Conservation (phyloP, 2,888 invertebrate genomes). For the Drosophila leonis region DNA sequence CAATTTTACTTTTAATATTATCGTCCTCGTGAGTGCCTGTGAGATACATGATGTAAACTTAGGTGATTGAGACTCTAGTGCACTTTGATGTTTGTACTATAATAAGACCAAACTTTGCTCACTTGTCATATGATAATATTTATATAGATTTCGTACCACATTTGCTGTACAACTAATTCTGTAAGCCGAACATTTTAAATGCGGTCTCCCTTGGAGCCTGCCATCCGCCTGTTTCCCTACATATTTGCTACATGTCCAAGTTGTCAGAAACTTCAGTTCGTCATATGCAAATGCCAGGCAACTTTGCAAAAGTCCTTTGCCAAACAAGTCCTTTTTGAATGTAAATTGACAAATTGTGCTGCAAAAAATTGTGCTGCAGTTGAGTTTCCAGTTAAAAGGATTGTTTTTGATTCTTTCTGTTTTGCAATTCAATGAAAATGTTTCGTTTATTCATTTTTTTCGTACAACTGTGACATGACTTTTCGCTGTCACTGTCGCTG, state of each 20-base stretch:
- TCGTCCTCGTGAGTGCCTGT: background rate
- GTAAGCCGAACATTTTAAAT: background rate
- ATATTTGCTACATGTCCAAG: conserved; percentile 23
- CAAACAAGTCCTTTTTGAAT: conserved; percentile 31
- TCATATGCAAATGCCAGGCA: conserved; percentile 60
- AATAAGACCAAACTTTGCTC: no score
- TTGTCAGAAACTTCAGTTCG: conserved; percentile 7
- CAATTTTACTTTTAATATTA: background rate
- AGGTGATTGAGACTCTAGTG: background rate
- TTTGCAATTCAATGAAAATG: conserved; percentile 21
- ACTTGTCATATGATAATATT: no score
- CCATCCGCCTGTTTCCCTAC: background rate
- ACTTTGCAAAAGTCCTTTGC: conserved; percentile 39
- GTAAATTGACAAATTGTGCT: conserved; percentile 46
- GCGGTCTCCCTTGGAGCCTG: no score
- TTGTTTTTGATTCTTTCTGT: conserved; percentile 5
- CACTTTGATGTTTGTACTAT: no score
- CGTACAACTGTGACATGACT: conserved; percentile 36
- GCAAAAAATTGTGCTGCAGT: conserved; percentile 44
- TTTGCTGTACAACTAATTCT: background rate
- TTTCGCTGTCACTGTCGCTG: conserved; percentile 40
- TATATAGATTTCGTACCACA: background rate
- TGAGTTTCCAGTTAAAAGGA: conserved; percentile 19
- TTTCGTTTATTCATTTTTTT: conserved; percentile 21
- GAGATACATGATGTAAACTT: background rate